Evolutionary conservation across 2,888 invertebrate genomes (phyloP), one percentile per base, ranked within the genome.

Genomic region (Drosophila incognita): DNA sequence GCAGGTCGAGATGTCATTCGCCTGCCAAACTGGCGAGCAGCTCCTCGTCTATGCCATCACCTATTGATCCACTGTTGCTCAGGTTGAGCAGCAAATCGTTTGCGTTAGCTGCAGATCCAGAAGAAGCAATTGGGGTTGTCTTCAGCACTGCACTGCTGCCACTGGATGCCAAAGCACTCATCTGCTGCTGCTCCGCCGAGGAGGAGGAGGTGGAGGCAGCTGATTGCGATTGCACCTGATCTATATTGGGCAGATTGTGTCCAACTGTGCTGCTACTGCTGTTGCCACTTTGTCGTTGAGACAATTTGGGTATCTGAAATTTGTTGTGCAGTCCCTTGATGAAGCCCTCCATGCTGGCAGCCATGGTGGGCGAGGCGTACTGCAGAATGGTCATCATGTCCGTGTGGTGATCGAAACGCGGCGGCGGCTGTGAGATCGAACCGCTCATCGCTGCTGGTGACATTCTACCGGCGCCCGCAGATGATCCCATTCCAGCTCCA

Each of bases 231-330:
- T 46, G 46, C 46, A 46, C 21, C 29, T 60, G 69, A 4, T 82
- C 87, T 49, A 63, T 38, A 56, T 29, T 67, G 18, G 75, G 49
- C 8, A 76, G 58, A 8, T 56, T 62, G 11, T 61, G 61, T 2
- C 73, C 84, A 36, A 52, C 42, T 57, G 48, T 38, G 24, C 48
- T 48, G 21, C 13, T 46, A 13, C 7, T 46, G 63, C 59, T 82
- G 33, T 18, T 72, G 15, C 56, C 69, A 51, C 70, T 67, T 33
- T 65, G 18, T 18, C 93, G 83, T 5, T 96, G 95, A 0, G 96
- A 96, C 70, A 97, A 92, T 93, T 97, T 97, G 1, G 97, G 97
- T 87, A 97, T 97, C 94, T 97, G 97, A 93, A 97, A 97, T 89
- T 97, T 97, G 64, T 95, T 96, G 86, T 97, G 96, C 40, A 96